phyloP scores from a whole-genome alignment of 2,888 invertebrate genomes.

The Hemistola chrysoprasaria region DNA sequence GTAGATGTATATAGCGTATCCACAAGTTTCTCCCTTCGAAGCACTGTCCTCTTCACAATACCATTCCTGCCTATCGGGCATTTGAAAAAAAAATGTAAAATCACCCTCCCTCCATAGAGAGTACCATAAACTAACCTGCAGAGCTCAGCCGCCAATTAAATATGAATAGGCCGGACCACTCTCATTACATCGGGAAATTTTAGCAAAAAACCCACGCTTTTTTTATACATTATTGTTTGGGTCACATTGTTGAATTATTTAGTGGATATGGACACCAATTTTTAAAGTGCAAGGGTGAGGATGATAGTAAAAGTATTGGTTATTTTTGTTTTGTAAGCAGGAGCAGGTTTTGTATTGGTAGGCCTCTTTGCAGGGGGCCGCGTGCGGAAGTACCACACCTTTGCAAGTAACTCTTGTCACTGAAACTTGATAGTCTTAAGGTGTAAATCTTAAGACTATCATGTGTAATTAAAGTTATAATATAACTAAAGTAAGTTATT shows the following conservation, averaged over 20 bases:
- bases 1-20: slow-evolving; percentile 28
- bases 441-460: no score
- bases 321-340: background rate
- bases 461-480: no score
- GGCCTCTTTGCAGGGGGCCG: no score
- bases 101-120: slow-evolving; percentile 67
- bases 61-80: slow-evolving; percentile 68
- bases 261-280: slow-evolving; percentile 15
- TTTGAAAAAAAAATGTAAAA: slow-evolving; percentile 75
- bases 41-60: slow-evolving; percentile 74
- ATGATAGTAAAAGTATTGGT: background rate
- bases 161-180: slow-evolving; percentile 63
- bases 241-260: slow-evolving; percentile 42
- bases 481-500: no score
- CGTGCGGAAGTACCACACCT: no score
- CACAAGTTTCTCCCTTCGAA: slow-evolving; percentile 32
- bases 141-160: slow-evolving; percentile 73
- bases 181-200: slow-evolving; percentile 64
- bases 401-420: no score
- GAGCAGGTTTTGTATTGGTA: no score
- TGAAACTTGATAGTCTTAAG: no score
- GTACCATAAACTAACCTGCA: slow-evolving; percentile 68
- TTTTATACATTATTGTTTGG: slow-evolving; percentile 33
- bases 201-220: slow-evolving; percentile 28
- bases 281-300: slow-evolving; percentile 22